phyloP scores from a whole-genome alignment of 2,888 invertebrate species.

The Cactoblastis cactorum region DNA sequence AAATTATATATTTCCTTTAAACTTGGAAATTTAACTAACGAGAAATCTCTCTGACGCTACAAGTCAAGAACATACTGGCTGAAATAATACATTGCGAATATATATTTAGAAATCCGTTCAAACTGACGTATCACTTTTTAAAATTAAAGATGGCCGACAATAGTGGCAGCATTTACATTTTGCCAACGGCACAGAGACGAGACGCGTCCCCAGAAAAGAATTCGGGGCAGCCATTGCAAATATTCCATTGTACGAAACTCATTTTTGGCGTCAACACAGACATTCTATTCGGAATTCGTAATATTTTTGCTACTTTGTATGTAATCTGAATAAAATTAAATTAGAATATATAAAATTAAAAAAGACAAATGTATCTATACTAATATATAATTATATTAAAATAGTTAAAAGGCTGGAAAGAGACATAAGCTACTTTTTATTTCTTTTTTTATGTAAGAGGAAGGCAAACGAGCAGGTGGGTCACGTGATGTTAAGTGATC shows the following conservation, averaged over 20 bases:
- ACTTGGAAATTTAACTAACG: no score
- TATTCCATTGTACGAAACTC: conserved; percentile 35
- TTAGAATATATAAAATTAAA: neutral
- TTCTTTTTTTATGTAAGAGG: no score
- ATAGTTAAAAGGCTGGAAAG: no score
- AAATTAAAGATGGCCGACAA: neutral
- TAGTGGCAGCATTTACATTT: conserved; percentile 21
- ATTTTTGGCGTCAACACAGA: conserved; percentile 24
- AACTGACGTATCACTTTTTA: neutral
- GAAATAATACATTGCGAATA: no score
- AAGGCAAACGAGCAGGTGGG: no score
- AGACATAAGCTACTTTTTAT: no score
- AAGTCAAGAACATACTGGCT: neutral
- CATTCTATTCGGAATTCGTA: neutral
- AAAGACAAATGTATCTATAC: no score
- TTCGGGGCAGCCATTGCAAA: conserved; percentile 32
- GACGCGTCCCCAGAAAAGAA: conserved; percentile 30
- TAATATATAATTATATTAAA: no score
- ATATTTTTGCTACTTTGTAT: neutral
- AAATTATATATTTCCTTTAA: no score
- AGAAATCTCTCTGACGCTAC: no score
- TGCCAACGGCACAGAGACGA: conserved; percentile 32
- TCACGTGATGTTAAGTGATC: no score
- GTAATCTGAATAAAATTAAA: neutral
- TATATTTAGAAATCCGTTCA: no score